phyloP scores from a whole-genome alignment of 2,888 invertebrate genomes.

The Pristionchus fissidentatus region DNA sequence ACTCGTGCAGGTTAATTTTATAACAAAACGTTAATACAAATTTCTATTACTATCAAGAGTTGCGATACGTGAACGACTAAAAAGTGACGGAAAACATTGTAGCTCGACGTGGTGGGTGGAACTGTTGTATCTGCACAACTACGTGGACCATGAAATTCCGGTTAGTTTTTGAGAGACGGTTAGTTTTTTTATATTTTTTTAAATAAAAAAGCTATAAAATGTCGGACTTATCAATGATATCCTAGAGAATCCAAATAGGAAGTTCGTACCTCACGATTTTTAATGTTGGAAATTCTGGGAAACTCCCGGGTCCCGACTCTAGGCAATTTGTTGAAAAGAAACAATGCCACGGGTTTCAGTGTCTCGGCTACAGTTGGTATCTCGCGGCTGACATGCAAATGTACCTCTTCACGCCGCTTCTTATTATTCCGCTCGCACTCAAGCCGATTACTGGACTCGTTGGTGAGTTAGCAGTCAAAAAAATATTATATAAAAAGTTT shows the following conservation, averaged over 20 bases:
- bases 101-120: conserved; percentile 24
- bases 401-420: conserved; percentile 48
- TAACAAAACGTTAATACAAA: not conserved
- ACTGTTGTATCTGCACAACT: conserved; percentile 16
- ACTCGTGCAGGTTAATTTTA: conserved; percentile 5
- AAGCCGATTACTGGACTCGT: conserved; percentile 45
- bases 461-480: not conserved
- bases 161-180: not conserved
- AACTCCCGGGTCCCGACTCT: not conserved
- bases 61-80: not conserved
- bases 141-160: not conserved
- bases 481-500: not conserved
- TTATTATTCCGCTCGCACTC: conserved; percentile 49
- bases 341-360: conserved; percentile 11
- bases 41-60: not conserved
- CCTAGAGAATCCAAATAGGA: too few species aligned
- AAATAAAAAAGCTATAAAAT: too few species aligned
- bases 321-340: not conserved
- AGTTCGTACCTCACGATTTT: too few species aligned
- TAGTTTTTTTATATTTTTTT: not conserved
- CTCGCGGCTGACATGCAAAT: conserved; percentile 51
- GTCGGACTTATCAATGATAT: too few species aligned
- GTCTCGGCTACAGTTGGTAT: conserved; percentile 49
- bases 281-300: too few species aligned
- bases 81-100: not conserved